These are phyloP conservation scores for Australoheros scitulus DNA, from an alignment of 2,113 vertebrate genomes.

Conservation along the genomic window DNA sequence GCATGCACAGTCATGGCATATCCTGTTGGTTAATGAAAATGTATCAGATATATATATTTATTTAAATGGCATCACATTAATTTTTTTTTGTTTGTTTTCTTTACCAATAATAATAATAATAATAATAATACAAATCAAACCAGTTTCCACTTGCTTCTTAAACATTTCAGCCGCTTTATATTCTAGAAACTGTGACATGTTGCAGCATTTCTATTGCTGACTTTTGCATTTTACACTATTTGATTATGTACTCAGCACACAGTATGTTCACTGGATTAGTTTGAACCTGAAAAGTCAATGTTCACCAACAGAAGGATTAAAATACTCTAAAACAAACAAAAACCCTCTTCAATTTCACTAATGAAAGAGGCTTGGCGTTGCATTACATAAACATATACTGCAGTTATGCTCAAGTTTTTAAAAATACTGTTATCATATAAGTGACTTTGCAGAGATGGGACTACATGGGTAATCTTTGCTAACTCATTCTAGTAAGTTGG, in stretches of 20 bases:
- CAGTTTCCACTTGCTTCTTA: background rate
- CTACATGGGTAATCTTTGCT: background rate
- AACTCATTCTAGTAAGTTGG: background rate
- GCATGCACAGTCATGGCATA: too few relatives aligned
- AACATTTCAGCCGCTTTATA: too few relatives aligned
- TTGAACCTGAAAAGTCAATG: conserved; percentile 20
- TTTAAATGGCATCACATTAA: background rate
- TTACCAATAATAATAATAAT: background rate
- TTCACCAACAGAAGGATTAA: conserved; percentile 56
- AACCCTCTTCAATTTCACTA: conserved; percentile 61
- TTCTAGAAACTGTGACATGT: background rate
- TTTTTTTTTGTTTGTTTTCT: background rate
- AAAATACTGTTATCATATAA: background rate
- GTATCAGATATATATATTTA: background rate
- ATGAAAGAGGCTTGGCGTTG: conserved; percentile 42
- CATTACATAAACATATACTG: conserved; percentile 6
- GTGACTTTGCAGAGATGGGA: background rate
- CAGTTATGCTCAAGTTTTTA: background rate
- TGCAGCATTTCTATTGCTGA: background rate
- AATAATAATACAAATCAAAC: background rate
- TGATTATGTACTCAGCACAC: background rate
- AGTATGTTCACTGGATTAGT: conserved; percentile 29
- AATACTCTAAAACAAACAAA: background rate
- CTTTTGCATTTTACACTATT: background rate
- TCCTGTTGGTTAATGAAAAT: too few relatives aligned